Conservation (phyloP, 2,113 vertebrate species). For the Pseudopipra pipra region DNA sequence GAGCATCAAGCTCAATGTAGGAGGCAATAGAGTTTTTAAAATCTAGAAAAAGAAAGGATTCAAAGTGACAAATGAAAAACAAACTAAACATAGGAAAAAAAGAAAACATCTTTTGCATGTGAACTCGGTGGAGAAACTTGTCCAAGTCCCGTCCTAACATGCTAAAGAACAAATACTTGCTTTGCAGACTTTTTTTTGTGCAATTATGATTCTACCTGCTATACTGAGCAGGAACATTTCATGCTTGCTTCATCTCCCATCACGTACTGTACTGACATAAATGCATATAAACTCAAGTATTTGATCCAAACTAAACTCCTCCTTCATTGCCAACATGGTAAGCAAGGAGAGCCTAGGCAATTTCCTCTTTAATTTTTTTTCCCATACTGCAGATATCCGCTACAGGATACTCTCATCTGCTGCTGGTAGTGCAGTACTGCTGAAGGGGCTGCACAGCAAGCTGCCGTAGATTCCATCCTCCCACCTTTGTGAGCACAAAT, state of each 20-base stretch:
- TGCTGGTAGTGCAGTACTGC: not conserved
- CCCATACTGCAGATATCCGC: not conserved
- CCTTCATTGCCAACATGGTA: not conserved
- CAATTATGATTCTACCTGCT: not conserved
- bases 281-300: not conserved
- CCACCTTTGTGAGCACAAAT: not conserved
- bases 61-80: not conserved
- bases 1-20: not conserved
- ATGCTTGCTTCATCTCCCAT: not conserved
- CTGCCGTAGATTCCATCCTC: rapidly evolving
- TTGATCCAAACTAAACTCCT: not conserved
- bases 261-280: not conserved
- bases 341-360: not conserved
- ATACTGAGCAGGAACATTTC: not conserved
- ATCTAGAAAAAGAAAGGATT: not conserved
- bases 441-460: not conserved
- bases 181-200: not conserved
- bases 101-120: not conserved
- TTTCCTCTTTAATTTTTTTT: not conserved
- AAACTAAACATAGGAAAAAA: not conserved
- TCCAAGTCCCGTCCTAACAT: not conserved
- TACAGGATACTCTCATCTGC: not conserved
- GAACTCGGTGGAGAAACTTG: not conserved
- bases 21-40: not conserved
- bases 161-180: not conserved